Evolutionary conservation across 2,797 vertebrate species (phyloP).

Genomic region (Sebastes dallii): DNA sequence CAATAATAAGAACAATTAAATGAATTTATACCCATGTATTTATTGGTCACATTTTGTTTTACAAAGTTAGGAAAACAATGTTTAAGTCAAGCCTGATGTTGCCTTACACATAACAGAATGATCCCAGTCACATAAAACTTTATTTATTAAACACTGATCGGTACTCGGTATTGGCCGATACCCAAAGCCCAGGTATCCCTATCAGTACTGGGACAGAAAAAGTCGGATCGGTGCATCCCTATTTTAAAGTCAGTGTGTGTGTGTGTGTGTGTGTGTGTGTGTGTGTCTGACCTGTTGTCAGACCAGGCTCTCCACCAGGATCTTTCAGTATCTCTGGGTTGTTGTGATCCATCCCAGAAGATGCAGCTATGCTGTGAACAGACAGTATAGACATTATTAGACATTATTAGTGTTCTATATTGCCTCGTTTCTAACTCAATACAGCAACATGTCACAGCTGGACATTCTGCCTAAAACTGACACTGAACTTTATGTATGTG

Average conservation of each 20-base stretch:
- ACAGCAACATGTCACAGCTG: not conserved
- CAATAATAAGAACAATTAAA: too few relatives aligned
- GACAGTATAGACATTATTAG: not conserved
- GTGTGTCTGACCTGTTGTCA: slow-evolving; percentile 31
- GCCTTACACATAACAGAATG: too few relatives aligned
- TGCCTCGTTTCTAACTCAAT: not conserved
- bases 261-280: not conserved
- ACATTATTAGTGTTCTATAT: too few relatives aligned
- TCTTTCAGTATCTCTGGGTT: slow-evolving; percentile 36
- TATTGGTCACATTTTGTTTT: too few relatives aligned
- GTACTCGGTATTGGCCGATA: too few relatives aligned
- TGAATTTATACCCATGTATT: accelerated
- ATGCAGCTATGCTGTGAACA: not conserved
- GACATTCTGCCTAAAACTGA: not conserved
- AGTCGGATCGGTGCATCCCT: too few relatives aligned
- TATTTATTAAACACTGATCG: too few relatives aligned
- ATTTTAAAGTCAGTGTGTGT: not conserved
- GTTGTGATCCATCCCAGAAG: slow-evolving; percentile 53
- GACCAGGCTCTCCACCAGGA: slow-evolving; percentile 4
- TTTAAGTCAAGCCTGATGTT: too few relatives aligned
- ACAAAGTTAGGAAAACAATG: too few relatives aligned
- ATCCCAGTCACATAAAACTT: too few relatives aligned
- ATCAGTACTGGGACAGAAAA: too few relatives aligned
- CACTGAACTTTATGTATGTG: not conserved
- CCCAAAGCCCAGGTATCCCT: too few relatives aligned